Conservation (phyloP, 1,140 invertebrate species). For the Zaprionus kolodkinae region DNA sequence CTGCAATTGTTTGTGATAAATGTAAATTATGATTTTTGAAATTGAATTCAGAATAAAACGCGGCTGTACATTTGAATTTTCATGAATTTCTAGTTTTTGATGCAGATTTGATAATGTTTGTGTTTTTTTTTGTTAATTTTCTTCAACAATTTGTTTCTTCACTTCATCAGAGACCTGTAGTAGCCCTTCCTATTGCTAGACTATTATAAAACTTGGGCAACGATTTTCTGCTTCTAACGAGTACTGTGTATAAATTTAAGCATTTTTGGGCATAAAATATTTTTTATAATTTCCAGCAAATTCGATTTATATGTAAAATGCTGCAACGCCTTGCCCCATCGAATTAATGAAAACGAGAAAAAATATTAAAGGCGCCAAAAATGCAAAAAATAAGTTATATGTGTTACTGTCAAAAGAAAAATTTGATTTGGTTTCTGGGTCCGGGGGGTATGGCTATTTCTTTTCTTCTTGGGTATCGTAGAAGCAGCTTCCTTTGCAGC, state of each 20-base stretch:
- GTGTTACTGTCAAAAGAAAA: conserved; percentile 35
- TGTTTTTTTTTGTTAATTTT: neutral
- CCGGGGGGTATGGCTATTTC: conserved; percentile 68
- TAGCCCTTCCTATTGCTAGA: conserved; percentile 8
- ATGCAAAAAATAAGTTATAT: conserved; percentile 58
- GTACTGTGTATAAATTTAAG: conserved; percentile 22
- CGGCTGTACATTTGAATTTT: neutral
- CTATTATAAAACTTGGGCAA: conserved; percentile 20
- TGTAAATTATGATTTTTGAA: neutral
- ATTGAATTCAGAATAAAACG: neutral
- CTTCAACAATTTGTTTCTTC: too few species aligned
- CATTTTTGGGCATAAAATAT: conserved; percentile 76
- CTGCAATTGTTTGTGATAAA: neutral
- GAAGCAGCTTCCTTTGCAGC: conserved; percentile 82
- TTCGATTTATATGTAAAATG: conserved; percentile 49
- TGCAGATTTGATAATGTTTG: neutral
- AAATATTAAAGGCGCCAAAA: conserved; percentile 76
- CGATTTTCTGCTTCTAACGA: conserved; percentile 47
- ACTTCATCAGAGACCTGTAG: conserved; percentile 18
- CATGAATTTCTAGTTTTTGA: neutral
- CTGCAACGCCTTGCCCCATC: conserved; percentile 64
- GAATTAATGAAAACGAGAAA: conserved; percentile 66
- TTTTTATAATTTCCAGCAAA: conserved; percentile 70
- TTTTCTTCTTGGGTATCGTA: conserved; percentile 82
- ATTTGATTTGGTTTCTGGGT: conserved; percentile 13